Percentiles rank a stretch among this genome's conserved stretches.
Conservation (phyloP, 2,888 invertebrate genomes). For the Itoplectis maculator region DNA sequence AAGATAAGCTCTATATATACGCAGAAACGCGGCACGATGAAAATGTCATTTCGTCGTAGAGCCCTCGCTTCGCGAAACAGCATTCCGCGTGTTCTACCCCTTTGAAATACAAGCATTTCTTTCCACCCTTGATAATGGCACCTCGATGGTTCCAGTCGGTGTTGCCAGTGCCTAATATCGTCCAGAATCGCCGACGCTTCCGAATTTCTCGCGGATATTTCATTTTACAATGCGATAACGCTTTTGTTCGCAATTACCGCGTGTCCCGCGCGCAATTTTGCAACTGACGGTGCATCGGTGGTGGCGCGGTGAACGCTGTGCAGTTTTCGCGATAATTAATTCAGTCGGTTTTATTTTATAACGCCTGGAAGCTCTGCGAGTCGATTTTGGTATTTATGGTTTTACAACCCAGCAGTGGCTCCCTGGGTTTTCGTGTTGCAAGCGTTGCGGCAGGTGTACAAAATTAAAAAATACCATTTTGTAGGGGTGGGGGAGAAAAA, state of each 20-base stretch:
- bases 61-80: background rate
- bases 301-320: background rate
- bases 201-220: slow-evolving; percentile 14
- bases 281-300: background rate
- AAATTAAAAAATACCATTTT: no score
- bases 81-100: slow-evolving; percentile 6
- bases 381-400: background rate
- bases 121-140: background rate
- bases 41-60: background rate
- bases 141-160: no score
- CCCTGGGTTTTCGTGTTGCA: no score
- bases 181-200: no score
- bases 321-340: slow-evolving; percentile 16
- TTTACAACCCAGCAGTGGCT: background rate
- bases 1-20: slow-evolving; percentile 9
- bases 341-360: background rate
- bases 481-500: no score
- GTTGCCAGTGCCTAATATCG: no score
- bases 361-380: background rate
- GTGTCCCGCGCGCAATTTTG: background rate
- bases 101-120: slow-evolving; percentile 16
- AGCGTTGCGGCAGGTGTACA: no score
- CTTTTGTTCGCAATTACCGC: slow-evolving; percentile 11
- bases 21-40: background rate
- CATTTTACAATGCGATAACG: background rate